These are phyloP conservation scores for Slavum lentiscoides DNA, from an alignment of 2,888 invertebrate genomes.

Conservation along the genomic window DNA sequence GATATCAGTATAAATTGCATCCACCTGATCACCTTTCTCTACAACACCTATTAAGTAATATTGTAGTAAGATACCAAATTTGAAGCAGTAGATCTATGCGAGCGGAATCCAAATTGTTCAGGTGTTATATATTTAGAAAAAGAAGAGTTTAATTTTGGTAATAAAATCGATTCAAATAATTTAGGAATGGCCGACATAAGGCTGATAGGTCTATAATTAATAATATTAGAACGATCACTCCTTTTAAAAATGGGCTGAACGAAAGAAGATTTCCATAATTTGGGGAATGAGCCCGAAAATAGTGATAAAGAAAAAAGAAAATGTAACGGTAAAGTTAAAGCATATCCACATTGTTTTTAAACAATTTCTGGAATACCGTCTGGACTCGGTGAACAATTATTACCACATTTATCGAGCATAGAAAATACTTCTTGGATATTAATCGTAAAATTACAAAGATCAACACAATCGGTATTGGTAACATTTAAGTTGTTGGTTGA, in stretches of 20 bases:
- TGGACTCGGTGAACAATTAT: not conserved
- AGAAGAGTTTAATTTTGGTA: constrained; percentile 1
- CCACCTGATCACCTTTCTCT: not conserved
- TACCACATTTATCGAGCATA: not conserved
- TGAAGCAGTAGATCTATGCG: not conserved
- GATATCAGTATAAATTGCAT: too few relatives aligned
- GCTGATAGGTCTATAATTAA: constrained; percentile 3
- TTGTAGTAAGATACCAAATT: constrained; percentile 7
- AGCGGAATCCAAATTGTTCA: constrained; percentile 4
- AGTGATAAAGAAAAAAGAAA: constrained; percentile 7
- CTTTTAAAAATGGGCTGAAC: constrained; percentile 16
- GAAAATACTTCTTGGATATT: constrained; percentile 3
- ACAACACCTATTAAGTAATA: not conserved
- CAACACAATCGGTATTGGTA: not conserved
- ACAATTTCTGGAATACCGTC: constrained; percentile 8
- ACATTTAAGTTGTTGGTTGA: not conserved
- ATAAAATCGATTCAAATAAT: not conserved
- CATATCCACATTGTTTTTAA: constrained; percentile 2
- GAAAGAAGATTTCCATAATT: constrained; percentile 1
- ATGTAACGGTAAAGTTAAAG: not conserved
- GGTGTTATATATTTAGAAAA: constrained; percentile 5
- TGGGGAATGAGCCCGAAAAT: constrained; percentile 1
- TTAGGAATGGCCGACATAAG: constrained; percentile 10
- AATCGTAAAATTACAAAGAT: not conserved
- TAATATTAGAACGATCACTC: not conserved